A percentile compares a stretch with the other conserved stretches of the same genome.
phyloP scores from a whole-genome alignment of 2,113 vertebrate genomes.

The Australoheros scitulus region DNA sequence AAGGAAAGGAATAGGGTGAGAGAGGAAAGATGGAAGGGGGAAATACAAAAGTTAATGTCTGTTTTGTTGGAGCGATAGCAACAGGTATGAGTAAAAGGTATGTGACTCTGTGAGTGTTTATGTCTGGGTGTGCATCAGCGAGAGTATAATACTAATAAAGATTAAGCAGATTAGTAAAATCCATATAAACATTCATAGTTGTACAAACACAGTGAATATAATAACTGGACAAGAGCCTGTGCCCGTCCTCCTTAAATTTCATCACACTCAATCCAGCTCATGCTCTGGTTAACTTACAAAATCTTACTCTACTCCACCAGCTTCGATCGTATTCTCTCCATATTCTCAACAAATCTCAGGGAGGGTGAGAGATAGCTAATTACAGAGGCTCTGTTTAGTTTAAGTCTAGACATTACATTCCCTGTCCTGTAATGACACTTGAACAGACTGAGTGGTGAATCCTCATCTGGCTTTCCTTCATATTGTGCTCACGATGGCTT shows the following conservation, averaged over 20 bases:
- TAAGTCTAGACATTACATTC: conserved; percentile 60
- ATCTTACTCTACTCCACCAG: conserved; percentile 9
- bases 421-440: conserved; percentile 9
- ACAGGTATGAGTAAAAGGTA: conserved; percentile 25
- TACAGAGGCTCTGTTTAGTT: conserved; percentile 44
- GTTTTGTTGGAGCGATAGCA: conserved; percentile 18
- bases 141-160: conserved; percentile 4
- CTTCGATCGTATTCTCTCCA: not conserved
- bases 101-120: conserved; percentile 20
- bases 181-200: conserved; percentile 7
- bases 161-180: conserved; percentile 25
- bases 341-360: conserved; percentile 16
- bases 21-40: conserved; percentile 33
- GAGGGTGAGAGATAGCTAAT: conserved; percentile 23
- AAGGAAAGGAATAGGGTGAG: conserved; percentile 44
- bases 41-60: conserved; percentile 37
- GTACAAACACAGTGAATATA: conserved; percentile 27
- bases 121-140: conserved; percentile 14
- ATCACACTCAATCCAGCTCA: conserved; percentile 44
- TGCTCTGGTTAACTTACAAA: conserved; percentile 14
- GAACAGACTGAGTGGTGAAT: not conserved
- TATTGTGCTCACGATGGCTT: not conserved
- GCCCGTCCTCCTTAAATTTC: conserved; percentile 5
- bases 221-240: conserved; percentile 28
- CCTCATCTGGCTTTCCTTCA: not conserved